These are phyloP conservation scores for Phymorhynchus buccinoides DNA, from an alignment of 1,140 invertebrate genomes.

Conservation along the genomic window DNA sequence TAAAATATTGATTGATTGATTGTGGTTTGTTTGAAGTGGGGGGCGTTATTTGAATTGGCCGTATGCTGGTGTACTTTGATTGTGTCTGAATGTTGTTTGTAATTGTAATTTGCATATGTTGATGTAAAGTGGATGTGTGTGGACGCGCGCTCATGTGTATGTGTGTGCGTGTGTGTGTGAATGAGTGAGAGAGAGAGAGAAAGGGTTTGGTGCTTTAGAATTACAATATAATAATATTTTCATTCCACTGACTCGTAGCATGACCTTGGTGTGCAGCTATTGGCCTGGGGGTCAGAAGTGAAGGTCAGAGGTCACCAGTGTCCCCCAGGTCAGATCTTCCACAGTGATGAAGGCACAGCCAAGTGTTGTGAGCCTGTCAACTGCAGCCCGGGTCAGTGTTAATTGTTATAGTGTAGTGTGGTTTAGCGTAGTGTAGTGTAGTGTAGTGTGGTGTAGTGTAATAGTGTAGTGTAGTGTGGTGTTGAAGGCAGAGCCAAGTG, in stretches of 20 bases:
- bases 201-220: too few species aligned
- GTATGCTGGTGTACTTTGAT: background rate
- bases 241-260: too few species aligned
- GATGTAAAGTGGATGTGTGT: too few species aligned
- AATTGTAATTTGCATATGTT: too few species aligned
- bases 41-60: background rate
- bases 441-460: background rate
- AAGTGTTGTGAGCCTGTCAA: slow-evolving; percentile 22
- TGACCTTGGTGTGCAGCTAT: slow-evolving; percentile 23
- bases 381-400: slow-evolving; percentile 28
- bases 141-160: too few species aligned
- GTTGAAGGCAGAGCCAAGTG: background rate
- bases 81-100: too few species aligned
- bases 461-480: background rate
- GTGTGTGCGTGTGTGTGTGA: background rate
- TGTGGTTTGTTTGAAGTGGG: background rate
- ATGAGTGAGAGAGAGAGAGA: too few species aligned
- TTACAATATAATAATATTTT: too few species aligned
- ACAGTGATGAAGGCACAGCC: background rate
- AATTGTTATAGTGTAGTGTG: background rate
- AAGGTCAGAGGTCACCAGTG: slow-evolving; percentile 7
- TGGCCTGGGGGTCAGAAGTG: background rate
- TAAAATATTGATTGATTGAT: too few species aligned
- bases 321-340: slow-evolving; percentile 3
- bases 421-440: too few species aligned